Percentiles rank a stretch among this genome's conserved stretches.
Evolutionary conservation across 92 coral and sea anemone species (phyloP).

Genomic region (Palythoa heliodiscus): DNA sequence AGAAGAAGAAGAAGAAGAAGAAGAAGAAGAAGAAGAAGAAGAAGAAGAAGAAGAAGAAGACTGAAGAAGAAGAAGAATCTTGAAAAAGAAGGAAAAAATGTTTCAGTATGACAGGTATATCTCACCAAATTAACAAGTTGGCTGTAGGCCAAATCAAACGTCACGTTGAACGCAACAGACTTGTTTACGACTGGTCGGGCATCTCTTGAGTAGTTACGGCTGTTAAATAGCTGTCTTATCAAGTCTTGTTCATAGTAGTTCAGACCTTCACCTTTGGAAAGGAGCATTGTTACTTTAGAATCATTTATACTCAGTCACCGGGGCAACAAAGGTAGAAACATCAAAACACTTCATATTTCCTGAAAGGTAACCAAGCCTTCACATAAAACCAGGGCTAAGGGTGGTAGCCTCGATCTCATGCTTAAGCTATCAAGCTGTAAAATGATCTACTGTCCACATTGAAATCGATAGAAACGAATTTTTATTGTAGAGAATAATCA

Average conservation of each 20-base stretch:
- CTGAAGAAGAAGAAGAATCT: neutral
- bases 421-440: too few species aligned
- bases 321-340: neutral
- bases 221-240: conserved; percentile 10
- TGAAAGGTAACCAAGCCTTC: neutral
- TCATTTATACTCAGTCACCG: neutral
- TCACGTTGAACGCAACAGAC: conserved; percentile 65
- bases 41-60: too few species aligned
- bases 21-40: too few species aligned
- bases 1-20: too few species aligned
- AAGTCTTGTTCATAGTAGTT: conserved; percentile 18
- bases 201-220: conserved; percentile 61
- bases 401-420: neutral
- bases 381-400: neutral
- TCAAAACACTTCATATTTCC: neutral
- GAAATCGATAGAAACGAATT: neutral
- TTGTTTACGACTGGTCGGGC: conserved; percentile 89
- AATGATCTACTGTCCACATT: too few species aligned
- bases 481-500: neutral
- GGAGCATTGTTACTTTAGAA: neutral
- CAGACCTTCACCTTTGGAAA: conserved; percentile 8
- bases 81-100: neutral
- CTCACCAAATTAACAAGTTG: conserved; percentile 94
- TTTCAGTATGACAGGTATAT: neutral
- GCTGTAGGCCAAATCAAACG: conserved; percentile 91